phyloP scores from a whole-genome alignment of 2,797 vertebrate genomes.

The Vireo griseus region DNA sequence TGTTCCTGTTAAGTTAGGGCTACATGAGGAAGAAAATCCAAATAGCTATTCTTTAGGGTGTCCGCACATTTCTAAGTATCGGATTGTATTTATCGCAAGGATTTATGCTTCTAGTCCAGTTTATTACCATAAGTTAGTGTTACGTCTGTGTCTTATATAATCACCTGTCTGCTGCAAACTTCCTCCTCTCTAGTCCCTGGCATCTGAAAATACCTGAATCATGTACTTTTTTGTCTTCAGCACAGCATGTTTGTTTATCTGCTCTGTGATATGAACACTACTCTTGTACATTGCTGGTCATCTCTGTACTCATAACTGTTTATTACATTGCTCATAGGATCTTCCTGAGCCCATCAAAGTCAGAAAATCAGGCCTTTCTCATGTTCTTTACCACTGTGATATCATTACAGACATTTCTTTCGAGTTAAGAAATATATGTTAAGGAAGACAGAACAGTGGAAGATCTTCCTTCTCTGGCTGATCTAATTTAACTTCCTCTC shows the following conservation, averaged over 20 bases:
- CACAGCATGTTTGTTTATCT: neutral
- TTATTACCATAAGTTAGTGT: neutral
- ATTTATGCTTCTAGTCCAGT: neutral
- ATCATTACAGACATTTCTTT: neutral
- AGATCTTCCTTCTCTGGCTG: neutral
- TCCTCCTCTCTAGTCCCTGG: neutral
- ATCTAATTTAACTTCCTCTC: neutral
- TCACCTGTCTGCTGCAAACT: neutral
- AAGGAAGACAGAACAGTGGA: neutral
- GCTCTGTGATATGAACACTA: neutral
- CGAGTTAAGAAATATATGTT: neutral
- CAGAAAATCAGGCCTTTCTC: neutral
- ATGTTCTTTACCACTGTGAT: neutral
- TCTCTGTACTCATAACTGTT: neutral
- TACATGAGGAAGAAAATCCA: neutral
- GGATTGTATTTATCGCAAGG: neutral
- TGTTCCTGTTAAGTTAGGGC: neutral
- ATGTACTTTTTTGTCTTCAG: neutral
- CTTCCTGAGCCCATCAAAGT: neutral
- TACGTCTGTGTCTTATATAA: neutral
- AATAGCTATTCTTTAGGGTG: neutral
- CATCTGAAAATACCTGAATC: neutral
- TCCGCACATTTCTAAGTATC: neutral
- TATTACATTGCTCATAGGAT: neutral
- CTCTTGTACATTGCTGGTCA: neutral